A percentile compares a stretch with the other conserved stretches of the same genome.
These are phyloP conservation scores for Tridacna gigas DNA, from an alignment of 2,888 invertebrate genomes.

Conservation along the genomic window DNA sequence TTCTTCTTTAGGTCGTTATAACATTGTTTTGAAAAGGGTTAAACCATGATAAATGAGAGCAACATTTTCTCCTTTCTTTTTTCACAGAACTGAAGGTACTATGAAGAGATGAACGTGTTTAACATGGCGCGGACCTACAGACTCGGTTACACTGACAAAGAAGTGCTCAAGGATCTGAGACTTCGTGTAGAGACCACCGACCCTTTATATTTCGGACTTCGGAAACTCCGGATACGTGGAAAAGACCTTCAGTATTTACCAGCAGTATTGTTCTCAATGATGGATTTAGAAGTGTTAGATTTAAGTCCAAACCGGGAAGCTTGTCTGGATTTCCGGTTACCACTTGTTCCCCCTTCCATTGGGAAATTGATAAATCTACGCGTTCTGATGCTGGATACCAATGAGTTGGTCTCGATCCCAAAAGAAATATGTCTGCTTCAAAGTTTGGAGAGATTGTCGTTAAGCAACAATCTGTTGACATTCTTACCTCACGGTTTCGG, in stretches of 20 bases:
- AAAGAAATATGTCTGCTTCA: conserved; percentile 79
- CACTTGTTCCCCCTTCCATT: conserved; percentile 79
- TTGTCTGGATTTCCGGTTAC: conserved; percentile 82
- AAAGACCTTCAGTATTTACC: conserved; percentile 80
- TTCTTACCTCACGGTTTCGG: conserved; percentile 78
- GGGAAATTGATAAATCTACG: conserved; percentile 80
- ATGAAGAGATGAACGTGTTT: not conserved
- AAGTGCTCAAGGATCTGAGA: conserved; percentile 69
- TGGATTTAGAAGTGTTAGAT: conserved; percentile 83
- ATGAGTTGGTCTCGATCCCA: conserved; percentile 80
- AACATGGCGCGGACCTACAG: conserved; percentile 33
- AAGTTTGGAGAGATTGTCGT: conserved; percentile 81
- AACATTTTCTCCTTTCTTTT: not conserved
- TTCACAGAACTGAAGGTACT: not conserved
- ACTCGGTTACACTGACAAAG: conserved; percentile 39
- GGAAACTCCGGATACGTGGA: conserved; percentile 81
- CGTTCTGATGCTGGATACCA: conserved; percentile 83
- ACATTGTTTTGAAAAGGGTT: too few relatives aligned
- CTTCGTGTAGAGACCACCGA: conserved; percentile 80
- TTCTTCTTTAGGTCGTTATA: too few relatives aligned
- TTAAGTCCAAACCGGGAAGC: conserved; percentile 84
- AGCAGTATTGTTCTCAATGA: conserved; percentile 79
- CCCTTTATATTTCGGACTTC: conserved; percentile 77
- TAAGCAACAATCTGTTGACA: conserved; percentile 83
- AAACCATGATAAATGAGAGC: too few relatives aligned